A percentile compares a stretch with the other conserved stretches of the same genome.
Conservation (phyloP, 2,797 vertebrate genomes). For the Sebastes kiyomatsui region DNA sequence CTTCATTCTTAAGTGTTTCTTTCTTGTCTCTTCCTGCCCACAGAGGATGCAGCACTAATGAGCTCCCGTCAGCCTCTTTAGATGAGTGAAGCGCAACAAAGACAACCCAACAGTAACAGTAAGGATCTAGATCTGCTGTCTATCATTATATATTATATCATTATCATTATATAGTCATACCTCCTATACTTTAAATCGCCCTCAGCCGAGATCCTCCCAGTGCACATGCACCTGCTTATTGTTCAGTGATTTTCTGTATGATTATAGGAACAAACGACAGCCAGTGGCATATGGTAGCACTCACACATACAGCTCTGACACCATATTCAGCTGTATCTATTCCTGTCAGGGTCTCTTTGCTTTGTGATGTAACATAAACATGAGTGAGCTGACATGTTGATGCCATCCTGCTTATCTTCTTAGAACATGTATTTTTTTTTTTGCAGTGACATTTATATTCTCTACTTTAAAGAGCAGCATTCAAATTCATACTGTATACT, state of each 20-base stretch:
- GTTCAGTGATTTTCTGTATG: background rate
- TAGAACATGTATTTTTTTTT: background rate
- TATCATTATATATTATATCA: constrained; percentile 1
- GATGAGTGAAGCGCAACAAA: constrained; percentile 64
- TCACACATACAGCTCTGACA: constrained; percentile 2
- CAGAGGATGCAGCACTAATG: constrained; percentile 59
- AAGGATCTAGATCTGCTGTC: constrained; percentile 34
- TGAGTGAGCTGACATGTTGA: constrained; percentile 20
- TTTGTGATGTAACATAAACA: constrained; percentile 1
- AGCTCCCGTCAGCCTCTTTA: constrained; percentile 49
- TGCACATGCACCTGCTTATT: background rate
- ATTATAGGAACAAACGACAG: background rate
- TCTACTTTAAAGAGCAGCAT: background rate
- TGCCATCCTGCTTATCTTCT: constrained; percentile 14
- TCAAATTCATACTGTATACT: background rate
- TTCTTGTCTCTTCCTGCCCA: constrained; percentile 14
- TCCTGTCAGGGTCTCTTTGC: constrained; percentile 3
- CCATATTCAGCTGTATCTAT: background rate
- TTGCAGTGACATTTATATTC: background rate
- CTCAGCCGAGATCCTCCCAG: background rate
- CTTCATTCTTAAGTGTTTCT: constrained; percentile 2
- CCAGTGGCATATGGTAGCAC: background rate
- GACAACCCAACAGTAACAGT: constrained; percentile 55
- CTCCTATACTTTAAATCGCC: background rate
- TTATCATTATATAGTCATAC: background rate